Conservation (phyloP, 2,113 vertebrate species). For the Clarias batrachus region DNA sequence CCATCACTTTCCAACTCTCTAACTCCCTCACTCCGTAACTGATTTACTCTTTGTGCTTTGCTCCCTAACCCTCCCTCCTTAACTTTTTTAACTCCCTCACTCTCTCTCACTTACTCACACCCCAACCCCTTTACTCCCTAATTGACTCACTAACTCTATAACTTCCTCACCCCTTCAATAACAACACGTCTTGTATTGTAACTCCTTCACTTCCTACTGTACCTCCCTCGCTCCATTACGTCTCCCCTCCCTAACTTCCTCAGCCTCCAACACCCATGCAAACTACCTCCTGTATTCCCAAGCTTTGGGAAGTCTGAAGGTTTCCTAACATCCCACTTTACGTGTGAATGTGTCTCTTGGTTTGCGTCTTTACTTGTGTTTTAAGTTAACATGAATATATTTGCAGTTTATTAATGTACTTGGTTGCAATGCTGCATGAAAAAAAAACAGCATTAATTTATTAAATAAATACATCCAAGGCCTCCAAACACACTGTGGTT, state of each 20-base stretch:
- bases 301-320: neutral
- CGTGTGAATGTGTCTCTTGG: neutral
- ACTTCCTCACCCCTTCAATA: too few relatives aligned
- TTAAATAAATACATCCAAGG: neutral
- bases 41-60: too few relatives aligned
- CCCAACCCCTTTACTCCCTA: too few relatives aligned
- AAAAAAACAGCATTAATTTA: neutral
- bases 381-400: neutral
- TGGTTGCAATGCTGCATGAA: neutral
- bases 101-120: neutral
- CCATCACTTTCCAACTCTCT: neutral
- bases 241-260: neutral
- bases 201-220: neutral
- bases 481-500: neutral
- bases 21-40: neutral
- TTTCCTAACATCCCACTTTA: neutral
- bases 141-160: too few relatives aligned
- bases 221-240: too few relatives aligned
- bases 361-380: neutral
- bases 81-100: neutral
- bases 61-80: too few relatives aligned
- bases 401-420: too few relatives aligned
- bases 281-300: too few relatives aligned
- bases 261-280: too few relatives aligned
- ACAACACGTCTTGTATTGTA: too few relatives aligned